Conservation (phyloP, 2,113 vertebrate species). For the Fregata magnificens region DNA sequence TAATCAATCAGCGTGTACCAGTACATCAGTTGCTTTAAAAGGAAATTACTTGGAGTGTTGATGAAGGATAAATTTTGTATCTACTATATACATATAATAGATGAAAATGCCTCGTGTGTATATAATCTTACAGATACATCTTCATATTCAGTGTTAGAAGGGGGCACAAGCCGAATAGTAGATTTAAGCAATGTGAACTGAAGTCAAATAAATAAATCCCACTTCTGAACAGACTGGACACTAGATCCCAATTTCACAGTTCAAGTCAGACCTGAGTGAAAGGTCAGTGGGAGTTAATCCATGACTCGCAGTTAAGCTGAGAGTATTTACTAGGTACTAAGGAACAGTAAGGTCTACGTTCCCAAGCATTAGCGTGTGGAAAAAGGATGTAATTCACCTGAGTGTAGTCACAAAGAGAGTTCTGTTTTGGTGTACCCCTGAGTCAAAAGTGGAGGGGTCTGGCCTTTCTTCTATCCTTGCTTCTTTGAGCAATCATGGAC, state of each 20-base stretch:
- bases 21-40: neutral
- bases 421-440: neutral
- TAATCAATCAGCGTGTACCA: neutral
- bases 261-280: neutral
- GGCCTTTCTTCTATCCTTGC: neutral
- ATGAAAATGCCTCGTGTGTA: neutral
- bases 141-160: neutral
- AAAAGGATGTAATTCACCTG: neutral
- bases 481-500: neutral
- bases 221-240: neutral
- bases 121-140: neutral
- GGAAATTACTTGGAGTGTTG: neutral
- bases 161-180: neutral
- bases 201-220: neutral
- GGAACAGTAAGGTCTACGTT: neutral
- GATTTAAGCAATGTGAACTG: neutral
- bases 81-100: neutral
- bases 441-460: neutral
- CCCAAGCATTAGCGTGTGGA: neutral
- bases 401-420: neutral
- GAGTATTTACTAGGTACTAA: neutral
- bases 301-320: neutral
- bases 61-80: neutral
- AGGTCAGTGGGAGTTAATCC: neutral
- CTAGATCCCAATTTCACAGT: neutral